phyloP scores from a whole-genome alignment of 1,140 invertebrate genomes.

The Carposina sasakii region DNA sequence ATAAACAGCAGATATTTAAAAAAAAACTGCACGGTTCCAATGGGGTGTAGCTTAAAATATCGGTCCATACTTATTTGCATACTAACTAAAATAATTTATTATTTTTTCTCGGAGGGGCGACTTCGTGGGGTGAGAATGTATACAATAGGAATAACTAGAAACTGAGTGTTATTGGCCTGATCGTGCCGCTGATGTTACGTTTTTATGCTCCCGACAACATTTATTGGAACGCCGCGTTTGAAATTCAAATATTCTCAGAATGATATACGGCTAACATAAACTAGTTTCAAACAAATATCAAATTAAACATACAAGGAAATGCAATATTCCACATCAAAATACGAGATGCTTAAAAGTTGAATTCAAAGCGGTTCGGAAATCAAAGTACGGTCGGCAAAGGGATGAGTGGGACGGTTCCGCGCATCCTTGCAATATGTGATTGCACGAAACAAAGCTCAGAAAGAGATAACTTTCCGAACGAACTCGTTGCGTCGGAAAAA shows the following conservation, averaged over 20 bases:
- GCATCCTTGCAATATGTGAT: constrained; percentile 68
- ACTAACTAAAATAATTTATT: constrained; percentile 73
- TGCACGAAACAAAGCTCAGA: constrained; percentile 50
- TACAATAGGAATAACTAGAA: constrained; percentile 60
- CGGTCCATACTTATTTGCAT: constrained; percentile 66
- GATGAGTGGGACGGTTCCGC: constrained; percentile 22
- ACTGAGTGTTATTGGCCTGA: constrained; percentile 64
- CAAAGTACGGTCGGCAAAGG: constrained; percentile 57
- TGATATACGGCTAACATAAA: constrained; percentile 14
- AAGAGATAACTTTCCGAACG: constrained; percentile 39
- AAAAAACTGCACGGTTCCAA: constrained; percentile 47
- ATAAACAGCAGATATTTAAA: constrained; percentile 47
- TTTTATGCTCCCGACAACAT: constrained; percentile 39
- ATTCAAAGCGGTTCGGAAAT: constrained; percentile 63
- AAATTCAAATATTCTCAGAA: constrained; percentile 22
- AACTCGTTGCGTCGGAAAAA: constrained; percentile 42
- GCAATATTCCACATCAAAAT: constrained; percentile 61
- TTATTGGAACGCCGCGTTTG: constrained; percentile 33
- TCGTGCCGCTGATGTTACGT: constrained; percentile 38
- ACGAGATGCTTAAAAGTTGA: constrained; percentile 64
- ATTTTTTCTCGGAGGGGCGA: constrained; percentile 64
- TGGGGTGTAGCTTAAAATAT: constrained; percentile 69
- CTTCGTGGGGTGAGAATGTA: constrained; percentile 50
- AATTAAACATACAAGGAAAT: constrained; percentile 57
- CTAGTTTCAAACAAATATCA: constrained; percentile 46